Evolutionary conservation across 2,113 vertebrate species (phyloP).

Genomic region (Ctenomys sociabilis): DNA sequence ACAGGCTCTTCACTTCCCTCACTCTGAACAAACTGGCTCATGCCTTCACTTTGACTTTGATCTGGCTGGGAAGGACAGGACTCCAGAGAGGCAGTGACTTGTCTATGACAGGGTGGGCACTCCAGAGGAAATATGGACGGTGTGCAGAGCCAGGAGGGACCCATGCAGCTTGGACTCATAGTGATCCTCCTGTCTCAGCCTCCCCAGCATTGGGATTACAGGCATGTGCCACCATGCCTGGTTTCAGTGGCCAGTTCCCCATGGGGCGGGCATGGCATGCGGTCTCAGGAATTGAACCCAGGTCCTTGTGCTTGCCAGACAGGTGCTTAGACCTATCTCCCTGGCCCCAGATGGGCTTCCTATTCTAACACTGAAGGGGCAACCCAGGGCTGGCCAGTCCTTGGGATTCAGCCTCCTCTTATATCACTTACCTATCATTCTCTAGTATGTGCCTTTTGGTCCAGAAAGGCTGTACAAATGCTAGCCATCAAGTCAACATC

Average conservation of each 20-base stretch:
- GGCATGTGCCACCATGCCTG: too few relatives aligned
- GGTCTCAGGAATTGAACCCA: too few relatives aligned
- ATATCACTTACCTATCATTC: neutral
- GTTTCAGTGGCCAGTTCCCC: too few relatives aligned
- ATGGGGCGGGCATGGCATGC: too few relatives aligned
- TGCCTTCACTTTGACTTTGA: neutral
- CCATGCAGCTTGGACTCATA: too few relatives aligned
- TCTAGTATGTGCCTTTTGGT: neutral
- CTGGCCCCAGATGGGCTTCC: neutral
- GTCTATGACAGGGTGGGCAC: neutral
- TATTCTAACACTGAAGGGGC: neutral
- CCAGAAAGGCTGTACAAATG: neutral
- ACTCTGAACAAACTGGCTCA: neutral
- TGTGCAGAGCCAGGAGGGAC: neutral
- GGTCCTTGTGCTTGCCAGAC: too few relatives aligned
- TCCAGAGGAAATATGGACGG: neutral
- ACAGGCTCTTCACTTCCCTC: neutral
- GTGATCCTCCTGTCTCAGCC: too few relatives aligned
- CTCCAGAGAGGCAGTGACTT: neutral
- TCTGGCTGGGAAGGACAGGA: neutral
- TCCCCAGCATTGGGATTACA: too few relatives aligned
- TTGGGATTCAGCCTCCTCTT: neutral
- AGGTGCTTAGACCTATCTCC: neutral
- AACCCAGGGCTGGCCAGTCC: neutral
- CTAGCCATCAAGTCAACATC: constrained; percentile 19